Conservation (phyloP, 2,113 vertebrate species). For the Petaurus breviceps region DNA sequence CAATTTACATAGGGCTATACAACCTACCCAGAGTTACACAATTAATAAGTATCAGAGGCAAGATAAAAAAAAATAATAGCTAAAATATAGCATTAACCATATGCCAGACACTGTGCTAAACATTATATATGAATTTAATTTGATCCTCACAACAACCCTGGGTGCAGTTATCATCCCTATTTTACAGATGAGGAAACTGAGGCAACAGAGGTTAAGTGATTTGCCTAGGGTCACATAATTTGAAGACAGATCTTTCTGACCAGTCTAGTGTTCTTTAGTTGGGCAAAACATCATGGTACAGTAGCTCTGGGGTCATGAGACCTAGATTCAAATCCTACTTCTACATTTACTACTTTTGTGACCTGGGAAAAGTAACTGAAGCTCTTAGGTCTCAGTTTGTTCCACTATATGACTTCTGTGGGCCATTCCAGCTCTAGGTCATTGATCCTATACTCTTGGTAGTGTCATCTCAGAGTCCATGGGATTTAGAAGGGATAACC, state of each 20-base stretch:
- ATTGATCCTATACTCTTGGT: background rate
- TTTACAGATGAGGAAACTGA: background rate
- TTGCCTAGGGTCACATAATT: background rate
- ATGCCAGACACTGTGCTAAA: background rate
- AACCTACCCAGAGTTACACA: background rate
- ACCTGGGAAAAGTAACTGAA: background rate
- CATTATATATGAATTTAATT: background rate
- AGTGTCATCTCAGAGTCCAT: background rate
- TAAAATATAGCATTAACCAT: background rate
- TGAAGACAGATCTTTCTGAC: background rate
- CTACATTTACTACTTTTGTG: background rate
- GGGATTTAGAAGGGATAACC: background rate
- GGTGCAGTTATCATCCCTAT: background rate
- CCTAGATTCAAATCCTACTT: background rate
- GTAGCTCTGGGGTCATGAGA: background rate
- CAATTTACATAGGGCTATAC: background rate
- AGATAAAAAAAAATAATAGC: background rate
- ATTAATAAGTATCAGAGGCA: background rate
- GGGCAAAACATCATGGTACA: background rate
- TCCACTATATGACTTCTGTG: background rate
- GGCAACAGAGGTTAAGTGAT: background rate
- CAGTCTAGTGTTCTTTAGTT: no score
- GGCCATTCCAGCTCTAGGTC: background rate
- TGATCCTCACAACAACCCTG: background rate
- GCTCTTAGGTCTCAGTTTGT: background rate